phyloP scores from a whole-genome alignment of 2,113 vertebrate genomes.

The Pachypanchax playfairii region DNA sequence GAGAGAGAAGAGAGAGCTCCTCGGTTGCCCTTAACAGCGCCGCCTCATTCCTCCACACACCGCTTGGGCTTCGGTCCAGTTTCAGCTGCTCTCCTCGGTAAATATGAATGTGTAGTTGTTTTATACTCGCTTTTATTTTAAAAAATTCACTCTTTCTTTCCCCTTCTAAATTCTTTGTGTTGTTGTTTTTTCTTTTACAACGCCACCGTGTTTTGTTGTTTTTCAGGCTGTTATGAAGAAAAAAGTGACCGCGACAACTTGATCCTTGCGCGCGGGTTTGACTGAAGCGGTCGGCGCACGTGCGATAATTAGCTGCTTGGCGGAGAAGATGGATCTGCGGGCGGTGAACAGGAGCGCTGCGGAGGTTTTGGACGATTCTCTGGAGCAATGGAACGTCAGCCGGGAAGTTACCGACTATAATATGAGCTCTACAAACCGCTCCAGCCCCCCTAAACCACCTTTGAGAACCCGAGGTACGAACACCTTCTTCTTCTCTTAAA shows the following conservation, averaged over 20 bases:
- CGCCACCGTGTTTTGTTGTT: neutral
- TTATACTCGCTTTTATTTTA: too few relatives aligned
- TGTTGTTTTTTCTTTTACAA: neutral
- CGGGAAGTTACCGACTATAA: conserved; percentile 43
- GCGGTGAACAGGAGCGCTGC: conserved; percentile 34
- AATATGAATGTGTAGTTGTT: too few relatives aligned
- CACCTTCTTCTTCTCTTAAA: neutral
- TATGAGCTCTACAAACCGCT: conserved; percentile 42
- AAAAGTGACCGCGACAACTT: conserved; percentile 8
- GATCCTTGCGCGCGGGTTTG: neutral
- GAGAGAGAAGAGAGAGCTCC: conserved; percentile 9
- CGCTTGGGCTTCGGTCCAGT: too few relatives aligned
- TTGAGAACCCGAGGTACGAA: conserved; percentile 45
- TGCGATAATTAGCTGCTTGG: neutral
- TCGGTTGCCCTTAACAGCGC: conserved; percentile 60
- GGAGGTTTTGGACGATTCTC: conserved; percentile 27
- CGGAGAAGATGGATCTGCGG: conserved; percentile 46
- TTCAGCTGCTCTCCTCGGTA: conserved; percentile 7
- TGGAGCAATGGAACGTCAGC: conserved; percentile 55
- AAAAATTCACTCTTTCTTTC: neutral
- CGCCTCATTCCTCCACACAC: conserved; percentile 71
- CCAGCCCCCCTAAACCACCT: conserved; percentile 14
- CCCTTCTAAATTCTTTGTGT: neutral
- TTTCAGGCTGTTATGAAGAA: conserved; percentile 28
- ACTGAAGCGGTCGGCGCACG: neutral